Conservation (phyloP, 2,113 vertebrate species). For the Colaptes auratus region DNA sequence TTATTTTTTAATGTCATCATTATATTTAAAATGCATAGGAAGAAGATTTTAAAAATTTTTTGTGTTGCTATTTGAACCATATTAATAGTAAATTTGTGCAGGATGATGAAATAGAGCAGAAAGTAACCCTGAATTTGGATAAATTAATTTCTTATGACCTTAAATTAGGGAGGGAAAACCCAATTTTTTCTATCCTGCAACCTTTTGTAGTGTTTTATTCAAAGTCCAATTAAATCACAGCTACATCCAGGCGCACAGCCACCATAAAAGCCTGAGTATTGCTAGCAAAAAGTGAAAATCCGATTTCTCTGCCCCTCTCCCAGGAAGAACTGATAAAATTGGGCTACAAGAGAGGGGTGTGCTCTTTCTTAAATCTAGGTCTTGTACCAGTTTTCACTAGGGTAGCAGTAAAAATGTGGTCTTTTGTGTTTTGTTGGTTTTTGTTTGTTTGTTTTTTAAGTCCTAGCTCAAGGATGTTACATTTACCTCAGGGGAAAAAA, state of each 20-base stretch:
- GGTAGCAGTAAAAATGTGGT: neutral
- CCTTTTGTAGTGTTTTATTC: constrained; percentile 1
- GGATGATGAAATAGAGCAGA: neutral
- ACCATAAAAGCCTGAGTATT: neutral
- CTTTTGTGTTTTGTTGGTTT: neutral
- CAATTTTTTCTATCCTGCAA: neutral
- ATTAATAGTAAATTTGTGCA: neutral
- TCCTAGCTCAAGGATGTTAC: neutral
- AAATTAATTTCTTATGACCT: neutral
- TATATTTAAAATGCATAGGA: neutral
- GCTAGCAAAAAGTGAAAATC: neutral
- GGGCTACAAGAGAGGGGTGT: neutral
- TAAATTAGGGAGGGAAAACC: neutral
- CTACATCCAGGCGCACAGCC: neutral
- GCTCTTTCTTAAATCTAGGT: neutral
- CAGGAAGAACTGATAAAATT: neutral
- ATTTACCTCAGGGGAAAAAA: neutral
- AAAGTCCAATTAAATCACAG: neutral
- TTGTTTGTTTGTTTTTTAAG: neutral
- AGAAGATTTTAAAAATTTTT: neutral
- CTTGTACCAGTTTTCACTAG: neutral
- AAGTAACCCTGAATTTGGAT: neutral
- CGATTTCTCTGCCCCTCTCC: neutral
- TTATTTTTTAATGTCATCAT: fast-evolving
- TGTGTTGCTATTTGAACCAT: neutral